A percentile compares a stretch with the other conserved stretches of the same genome.
phyloP scores from a whole-genome alignment of 1,140 invertebrate species.

The Megathymus violae region DNA sequence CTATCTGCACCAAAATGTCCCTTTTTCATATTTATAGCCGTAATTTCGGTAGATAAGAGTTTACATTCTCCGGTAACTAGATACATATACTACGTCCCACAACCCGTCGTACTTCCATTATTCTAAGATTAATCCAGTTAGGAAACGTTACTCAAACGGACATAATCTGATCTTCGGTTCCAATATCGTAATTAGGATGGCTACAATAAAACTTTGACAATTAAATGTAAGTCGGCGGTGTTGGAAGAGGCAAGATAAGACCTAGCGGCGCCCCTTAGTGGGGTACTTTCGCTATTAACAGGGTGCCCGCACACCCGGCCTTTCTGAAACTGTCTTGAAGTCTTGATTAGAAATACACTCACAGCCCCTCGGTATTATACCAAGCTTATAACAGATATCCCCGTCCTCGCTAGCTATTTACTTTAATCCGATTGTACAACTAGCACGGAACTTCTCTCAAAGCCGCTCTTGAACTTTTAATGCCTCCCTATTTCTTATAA shows the following conservation, averaged over 20 bases:
- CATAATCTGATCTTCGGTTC: constrained; percentile 43
- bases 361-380: constrained; percentile 25
- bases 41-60: no score
- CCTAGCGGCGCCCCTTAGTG: constrained; percentile 61
- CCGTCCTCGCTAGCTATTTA: constrained; percentile 21
- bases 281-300: constrained; percentile 72
- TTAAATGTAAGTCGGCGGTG: constrained; percentile 74
- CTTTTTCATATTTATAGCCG: no score
- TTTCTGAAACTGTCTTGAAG: constrained; percentile 47
- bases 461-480: constrained; percentile 6
- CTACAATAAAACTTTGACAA: constrained; percentile 79
- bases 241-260: constrained; percentile 71
- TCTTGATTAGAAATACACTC: constrained; percentile 33
- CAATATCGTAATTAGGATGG: constrained; percentile 54
- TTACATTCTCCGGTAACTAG: neutral
- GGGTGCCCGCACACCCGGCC: constrained; percentile 50
- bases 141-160: constrained; percentile 31
- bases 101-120: neutral
- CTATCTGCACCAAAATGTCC: no score
- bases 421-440: constrained; percentile 33
- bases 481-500: constrained; percentile 1
- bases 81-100: no score
- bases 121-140: constrained; percentile 23
- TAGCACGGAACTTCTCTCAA: constrained; percentile 17
- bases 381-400: constrained; percentile 25